Evolutionary conservation across 2,797 vertebrate genomes (phyloP), one percentile per base, ranked within the genome.

Genomic region (Distichodus sexfasciatus): DNA sequence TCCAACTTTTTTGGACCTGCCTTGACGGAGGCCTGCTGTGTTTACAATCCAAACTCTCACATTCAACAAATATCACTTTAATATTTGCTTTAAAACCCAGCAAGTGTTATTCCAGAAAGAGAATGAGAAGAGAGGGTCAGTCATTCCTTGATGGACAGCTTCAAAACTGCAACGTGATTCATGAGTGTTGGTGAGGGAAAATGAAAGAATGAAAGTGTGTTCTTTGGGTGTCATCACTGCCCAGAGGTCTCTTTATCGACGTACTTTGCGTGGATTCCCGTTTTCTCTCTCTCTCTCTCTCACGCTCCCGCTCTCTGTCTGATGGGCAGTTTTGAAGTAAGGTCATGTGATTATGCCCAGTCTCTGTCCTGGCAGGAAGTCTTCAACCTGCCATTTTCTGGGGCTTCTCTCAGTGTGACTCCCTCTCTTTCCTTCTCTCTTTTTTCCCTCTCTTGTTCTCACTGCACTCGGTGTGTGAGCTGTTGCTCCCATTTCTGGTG

Each of bases 1-100:
- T 85, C 81, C 82, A 77, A 87, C 75, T 85, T 79, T 86, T 65
- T 85, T 78, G 62, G 84, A 86, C 86, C 85, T 78, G 82, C 84
- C 80, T 81, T 72, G 55, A 72, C 84, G 82, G 81, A 67, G 74
- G 87, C 78, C 77, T 76, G 50, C 57, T 72, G 55, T 81, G 83
- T 85, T 88, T 84, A 71, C 83, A 47, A 80, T 86, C 73, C 71
- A 81, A 83, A 81, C 72, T 76, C 72, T 75, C 48, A 43, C 77
- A 76, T 65, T 63, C 71, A 77, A 84, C 80, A 85, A 81, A 83
- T 76, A 73, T 54, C 62, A 72, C 75, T 66, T 83, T 74, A 67
- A 62, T 78, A 85, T 88, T 84, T 85, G 72, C 83, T 88, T 86
- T 86, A 60, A 71, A 66, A 71, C 29, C 69, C 53, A 26, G 54